Conservation (phyloP, 2,113 vertebrate species). For the Platysternon megacephalum region DNA sequence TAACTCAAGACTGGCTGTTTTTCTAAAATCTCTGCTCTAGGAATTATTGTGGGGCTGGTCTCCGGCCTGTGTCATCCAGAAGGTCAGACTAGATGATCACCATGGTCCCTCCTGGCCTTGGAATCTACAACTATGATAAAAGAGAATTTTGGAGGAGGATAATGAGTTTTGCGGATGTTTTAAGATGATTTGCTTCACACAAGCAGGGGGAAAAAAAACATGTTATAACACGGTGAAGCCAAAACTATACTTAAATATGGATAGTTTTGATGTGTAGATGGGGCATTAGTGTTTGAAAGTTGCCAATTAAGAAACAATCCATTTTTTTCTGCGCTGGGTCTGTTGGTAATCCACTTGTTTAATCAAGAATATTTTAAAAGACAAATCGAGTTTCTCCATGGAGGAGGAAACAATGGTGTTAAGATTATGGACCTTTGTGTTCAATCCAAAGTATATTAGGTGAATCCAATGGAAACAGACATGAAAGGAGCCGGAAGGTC, state of each 20-base stretch:
- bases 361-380: background rate
- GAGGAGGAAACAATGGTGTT: background rate
- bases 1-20: background rate
- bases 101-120: background rate
- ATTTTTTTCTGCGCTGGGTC: background rate
- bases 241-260: background rate
- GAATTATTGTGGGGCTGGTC: background rate
- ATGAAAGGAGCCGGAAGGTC: background rate
- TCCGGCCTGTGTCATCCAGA: background rate
- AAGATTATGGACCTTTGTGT: background rate
- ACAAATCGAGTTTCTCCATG: background rate
- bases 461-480: background rate
- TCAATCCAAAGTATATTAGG: background rate
- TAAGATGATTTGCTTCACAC: background rate
- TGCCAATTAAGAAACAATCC: background rate
- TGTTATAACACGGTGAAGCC: background rate
- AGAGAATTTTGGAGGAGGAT: background rate
- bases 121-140: background rate
- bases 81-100: background rate
- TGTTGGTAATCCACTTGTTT: background rate
- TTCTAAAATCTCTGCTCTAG: background rate
- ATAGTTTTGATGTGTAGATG: background rate
- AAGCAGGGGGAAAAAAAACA: background rate
- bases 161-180: background rate
- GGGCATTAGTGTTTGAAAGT: background rate